Percentiles rank a stretch among this genome's conserved stretches.
phyloP scores from a whole-genome alignment of 1,140 invertebrate genomes.

The Stenopsyche tienmushanensis region DNA sequence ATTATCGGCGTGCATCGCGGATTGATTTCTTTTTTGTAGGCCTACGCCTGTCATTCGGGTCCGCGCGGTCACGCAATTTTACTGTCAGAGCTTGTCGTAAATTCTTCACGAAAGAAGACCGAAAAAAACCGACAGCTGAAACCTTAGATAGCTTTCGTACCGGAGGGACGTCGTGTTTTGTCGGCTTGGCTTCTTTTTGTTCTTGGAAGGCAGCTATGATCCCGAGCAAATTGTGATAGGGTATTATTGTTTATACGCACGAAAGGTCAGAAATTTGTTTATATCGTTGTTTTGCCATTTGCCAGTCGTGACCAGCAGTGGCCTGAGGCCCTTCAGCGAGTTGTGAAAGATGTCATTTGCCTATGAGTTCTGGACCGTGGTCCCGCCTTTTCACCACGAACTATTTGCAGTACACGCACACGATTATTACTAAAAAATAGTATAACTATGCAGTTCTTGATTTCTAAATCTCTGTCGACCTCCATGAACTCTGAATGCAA shows the following conservation, averaged over 20 bases:
- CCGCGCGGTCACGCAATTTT: background rate
- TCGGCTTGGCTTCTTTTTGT: too few species aligned
- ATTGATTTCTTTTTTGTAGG: background rate
- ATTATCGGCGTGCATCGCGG: constrained; percentile 5
- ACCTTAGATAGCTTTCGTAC: too few species aligned
- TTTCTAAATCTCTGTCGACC: too few species aligned
- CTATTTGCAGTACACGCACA: constrained; percentile 11
- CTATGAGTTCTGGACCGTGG: constrained; percentile 7
- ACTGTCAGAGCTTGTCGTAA: too few species aligned
- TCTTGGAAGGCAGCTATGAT: background rate
- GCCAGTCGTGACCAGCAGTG: constrained; percentile 24
- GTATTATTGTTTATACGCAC: background rate
- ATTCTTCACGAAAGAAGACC: too few species aligned
- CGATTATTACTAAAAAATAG: too few species aligned
- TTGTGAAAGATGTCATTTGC: constrained; percentile 25
- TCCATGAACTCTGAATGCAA: too few species aligned
- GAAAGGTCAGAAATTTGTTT: constrained; percentile 22
- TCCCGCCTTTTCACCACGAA: constrained; percentile 7
- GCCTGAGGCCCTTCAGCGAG: constrained; percentile 5
- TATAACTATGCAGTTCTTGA: too few species aligned
- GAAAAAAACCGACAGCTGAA: too few species aligned
- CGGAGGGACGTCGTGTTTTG: too few species aligned
- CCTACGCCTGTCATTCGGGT: background rate
- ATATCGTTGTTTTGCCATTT: constrained; percentile 1
- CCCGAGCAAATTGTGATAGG: background rate